Evolutionary conservation across 2,113 vertebrate genomes (phyloP), one percentile per base, ranked within the genome.

Genomic region (Hydrolagus affinis): DNA sequence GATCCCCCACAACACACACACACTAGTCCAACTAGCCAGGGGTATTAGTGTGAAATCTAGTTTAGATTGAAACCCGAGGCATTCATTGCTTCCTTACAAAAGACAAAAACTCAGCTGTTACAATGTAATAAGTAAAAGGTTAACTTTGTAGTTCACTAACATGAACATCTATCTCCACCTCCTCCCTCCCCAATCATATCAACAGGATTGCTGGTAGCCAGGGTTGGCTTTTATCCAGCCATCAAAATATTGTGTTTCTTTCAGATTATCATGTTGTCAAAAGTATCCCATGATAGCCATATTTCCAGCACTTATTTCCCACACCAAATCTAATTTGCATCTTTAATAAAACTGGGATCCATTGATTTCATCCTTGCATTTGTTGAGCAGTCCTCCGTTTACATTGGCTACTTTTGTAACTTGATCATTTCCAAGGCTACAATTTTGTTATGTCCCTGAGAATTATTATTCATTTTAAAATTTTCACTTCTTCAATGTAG

Each of bases 161-260:
- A 6, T 44, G 44, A 44, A 44, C 25, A 66, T 83, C 28, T 68
- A 66, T 83, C 28, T 68, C 60, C 23, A 32, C 44, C 44, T 75
- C 8, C 78, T 28, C 11, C 25, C 23, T 66, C 32, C 32, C 76
- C 32, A 32, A 25, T 44, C 44, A 62, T 80, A 66, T 17, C 14
- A 12, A 19, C 19, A 32, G 14, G 1, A 64, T 28, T 10, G 2
- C 14, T n/a, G 32, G 66, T 32, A 66, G 30, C 25, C 17, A 68
- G 59, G 14, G 66, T 66, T 83, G 78, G 78, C 62, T 83, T 83
- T 11, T 66, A 32, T 66, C 62, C 78, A 83, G 62, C 30, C 77
- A 66, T 83, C 78, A 83, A 56, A 83, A 68, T 83, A 66, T 83
- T 83, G 62, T 64, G 60, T 83, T 83, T 32, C 66, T 83, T 80